Evolutionary conservation across 1,140 invertebrate species (phyloP), one percentile per base, ranked within the genome.

Genomic region (Dreissena rostriformis): DNA sequence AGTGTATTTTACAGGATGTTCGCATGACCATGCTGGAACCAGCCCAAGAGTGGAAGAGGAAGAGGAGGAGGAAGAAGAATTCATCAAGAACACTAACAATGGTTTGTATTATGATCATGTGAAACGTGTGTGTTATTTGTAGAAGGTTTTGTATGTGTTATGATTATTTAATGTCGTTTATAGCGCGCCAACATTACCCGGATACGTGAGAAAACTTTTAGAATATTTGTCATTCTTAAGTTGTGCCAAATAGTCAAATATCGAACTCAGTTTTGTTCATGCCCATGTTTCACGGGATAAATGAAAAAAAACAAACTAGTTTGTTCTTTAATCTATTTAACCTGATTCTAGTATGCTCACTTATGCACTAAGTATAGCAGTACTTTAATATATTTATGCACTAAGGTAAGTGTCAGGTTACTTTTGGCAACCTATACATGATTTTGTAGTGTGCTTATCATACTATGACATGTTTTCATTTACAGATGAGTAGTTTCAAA

Each of bases 11-110:
- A n/a, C 78, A 93, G 93, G 90, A 94, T 67, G 77, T 88, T 74
- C 94, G 98, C 76, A 96, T 98, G 93, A 96, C 96, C 88, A 97
- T 98, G 92, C 93, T 99, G 12, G 97, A 99, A 91, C 97, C 97
- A 22, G 95, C 96, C 24, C 92, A 88, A 53, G 96, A 97, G 96
- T 97, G 79, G 96, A 97, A 63, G 96, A 97, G 75, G 96, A 96
- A 77, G 96, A 94, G 71, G 91, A 92, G 52, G 92, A 92, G 66
- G 91, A 90, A 28, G 91, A 90, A 77, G 78, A 81, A 81, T n/a
- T n/a, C n/a, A n/a, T n/a, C n/a, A n/a, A n/a, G n/a, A 67, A 67
- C 28, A 11, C 66, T 22, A 67, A 67, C 66, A 67, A 67, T 67
- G 66, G 66, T 67, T 14, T n/a, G 66, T 67, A n/a, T 11, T 67